A percentile compares a stretch with the other conserved stretches of the same genome.
Conservation (phyloP, 2,113 vertebrate species). For the Apistogramma diplotaenia region DNA sequence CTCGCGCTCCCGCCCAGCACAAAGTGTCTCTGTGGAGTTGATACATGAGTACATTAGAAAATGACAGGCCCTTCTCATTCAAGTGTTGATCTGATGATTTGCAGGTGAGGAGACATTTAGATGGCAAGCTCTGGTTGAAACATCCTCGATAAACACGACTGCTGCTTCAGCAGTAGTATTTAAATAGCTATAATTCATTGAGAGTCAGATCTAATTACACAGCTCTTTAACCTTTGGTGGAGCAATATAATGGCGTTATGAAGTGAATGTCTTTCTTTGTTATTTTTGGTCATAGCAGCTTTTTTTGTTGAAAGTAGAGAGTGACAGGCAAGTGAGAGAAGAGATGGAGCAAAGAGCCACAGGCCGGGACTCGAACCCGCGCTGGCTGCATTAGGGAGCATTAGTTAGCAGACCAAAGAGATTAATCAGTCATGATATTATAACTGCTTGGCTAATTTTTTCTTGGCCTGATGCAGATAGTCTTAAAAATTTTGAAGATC, state of each 20-base stretch:
- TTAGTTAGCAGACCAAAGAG: no score
- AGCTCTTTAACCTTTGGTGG: not conserved
- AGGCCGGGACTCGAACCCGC: no score
- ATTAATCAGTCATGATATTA: no score
- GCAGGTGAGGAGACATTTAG: not conserved
- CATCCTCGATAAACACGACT: not conserved
- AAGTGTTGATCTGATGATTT: not conserved
- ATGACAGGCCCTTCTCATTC: not conserved
- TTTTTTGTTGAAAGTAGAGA: no score
- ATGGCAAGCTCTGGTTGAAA: not conserved
- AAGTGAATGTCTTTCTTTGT: no score
- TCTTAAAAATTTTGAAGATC: no score
- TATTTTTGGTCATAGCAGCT: no score
- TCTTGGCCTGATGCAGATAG: no score
- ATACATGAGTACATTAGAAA: not conserved
- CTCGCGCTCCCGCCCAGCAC: conserved; percentile 11
- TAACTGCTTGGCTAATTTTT: no score
- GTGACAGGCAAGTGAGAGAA: no score
- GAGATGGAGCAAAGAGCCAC: no score
- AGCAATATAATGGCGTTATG: not conserved
- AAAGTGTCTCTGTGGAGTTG: conserved; percentile 1
- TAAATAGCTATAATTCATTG: not conserved
- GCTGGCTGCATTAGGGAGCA: no score
- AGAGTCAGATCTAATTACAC: not conserved
- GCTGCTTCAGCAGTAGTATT: not conserved